Evolutionary conservation across 2,797 vertebrate genomes (phyloP).

Genomic region (Pangasius mekongensis): DNA sequence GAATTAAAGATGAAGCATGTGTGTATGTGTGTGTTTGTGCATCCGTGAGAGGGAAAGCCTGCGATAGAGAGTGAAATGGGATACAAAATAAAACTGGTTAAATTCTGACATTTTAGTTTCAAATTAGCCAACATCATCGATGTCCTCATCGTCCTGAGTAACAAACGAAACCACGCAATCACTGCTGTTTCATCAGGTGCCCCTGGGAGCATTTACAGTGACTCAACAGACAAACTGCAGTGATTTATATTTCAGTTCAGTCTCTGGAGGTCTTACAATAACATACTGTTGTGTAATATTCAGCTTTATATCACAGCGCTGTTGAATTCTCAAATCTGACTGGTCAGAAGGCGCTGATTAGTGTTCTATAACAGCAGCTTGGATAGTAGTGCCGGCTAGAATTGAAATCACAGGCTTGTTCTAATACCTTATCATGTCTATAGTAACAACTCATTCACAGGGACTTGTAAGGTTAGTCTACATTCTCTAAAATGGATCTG

Average conservation of each 20-base stretch:
- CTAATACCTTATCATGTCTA: background rate
- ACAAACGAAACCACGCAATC: conserved; percentile 8
- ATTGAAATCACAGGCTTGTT: background rate
- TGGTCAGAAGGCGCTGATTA: background rate
- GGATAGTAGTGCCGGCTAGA: background rate
- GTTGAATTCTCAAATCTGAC: background rate
- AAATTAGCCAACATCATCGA: conserved; percentile 1
- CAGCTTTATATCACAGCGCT: background rate
- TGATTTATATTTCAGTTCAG: conserved; percentile 36
- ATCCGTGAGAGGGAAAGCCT: background rate
- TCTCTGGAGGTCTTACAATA: conserved; percentile 8
- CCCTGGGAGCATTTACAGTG: conserved; percentile 19
- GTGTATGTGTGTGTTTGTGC: background rate
- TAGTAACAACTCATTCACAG: background rate
- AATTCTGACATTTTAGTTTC: conserved; percentile 20
- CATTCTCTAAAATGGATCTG: background rate
- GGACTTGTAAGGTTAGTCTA: background rate
- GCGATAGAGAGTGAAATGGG: background rate
- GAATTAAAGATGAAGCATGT: conserved; percentile 74
- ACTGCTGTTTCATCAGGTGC: conserved; percentile 41
- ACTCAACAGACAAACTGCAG: conserved; percentile 35
- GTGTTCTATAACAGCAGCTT: background rate
- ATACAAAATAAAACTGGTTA: background rate
- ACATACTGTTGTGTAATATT: conserved; percentile 5
- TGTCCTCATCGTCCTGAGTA: background rate